These are phyloP conservation scores for Poeciliopsis gracilis DNA, from an alignment of 2,797 vertebrate genomes.

Conservation along the genomic window DNA sequence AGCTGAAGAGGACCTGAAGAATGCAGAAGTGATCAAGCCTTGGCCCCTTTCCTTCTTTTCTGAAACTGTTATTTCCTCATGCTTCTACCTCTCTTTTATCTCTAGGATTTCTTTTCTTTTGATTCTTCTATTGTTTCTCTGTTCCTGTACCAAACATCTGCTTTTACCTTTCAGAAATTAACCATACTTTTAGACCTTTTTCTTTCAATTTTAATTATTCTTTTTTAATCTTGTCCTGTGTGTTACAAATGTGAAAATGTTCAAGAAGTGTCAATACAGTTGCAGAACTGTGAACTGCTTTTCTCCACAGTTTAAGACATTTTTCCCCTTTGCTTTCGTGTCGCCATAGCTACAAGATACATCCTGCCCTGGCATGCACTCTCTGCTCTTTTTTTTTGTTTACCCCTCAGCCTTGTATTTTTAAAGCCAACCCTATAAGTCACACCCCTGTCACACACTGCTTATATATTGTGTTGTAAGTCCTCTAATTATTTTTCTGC, in stretches of 20 bases:
- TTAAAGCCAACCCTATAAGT: slow-evolving; percentile 6
- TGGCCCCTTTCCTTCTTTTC: slow-evolving; percentile 28
- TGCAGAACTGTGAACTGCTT: neutral
- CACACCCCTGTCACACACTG: slow-evolving; percentile 19
- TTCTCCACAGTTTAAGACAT: neutral
- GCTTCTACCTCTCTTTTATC: slow-evolving; percentile 13
- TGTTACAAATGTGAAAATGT: neutral
- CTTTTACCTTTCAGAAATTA: neutral
- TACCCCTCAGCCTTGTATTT: neutral
- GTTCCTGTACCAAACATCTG: neutral
- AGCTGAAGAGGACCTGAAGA: slow-evolving; percentile 23
- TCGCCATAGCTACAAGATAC: neutral
- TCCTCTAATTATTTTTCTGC: slow-evolving; percentile 45
- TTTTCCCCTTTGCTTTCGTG: neutral
- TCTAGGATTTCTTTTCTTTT: neutral
- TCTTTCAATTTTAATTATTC: neutral
- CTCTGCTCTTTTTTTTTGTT: neutral
- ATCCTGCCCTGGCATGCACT: neutral
- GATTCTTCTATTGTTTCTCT: neutral
- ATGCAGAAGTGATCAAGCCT: slow-evolving; percentile 46
- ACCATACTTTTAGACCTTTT: neutral
- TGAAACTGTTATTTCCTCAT: slow-evolving; percentile 35
- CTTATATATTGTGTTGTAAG: slow-evolving; percentile 14
- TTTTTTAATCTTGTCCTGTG: neutral
- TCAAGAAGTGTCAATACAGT: neutral